Percentiles rank a stretch among this genome's conserved stretches.
Evolutionary conservation across 1,140 invertebrate species (phyloP).

Genomic region (Cyphomyrmex costatus): DNA sequence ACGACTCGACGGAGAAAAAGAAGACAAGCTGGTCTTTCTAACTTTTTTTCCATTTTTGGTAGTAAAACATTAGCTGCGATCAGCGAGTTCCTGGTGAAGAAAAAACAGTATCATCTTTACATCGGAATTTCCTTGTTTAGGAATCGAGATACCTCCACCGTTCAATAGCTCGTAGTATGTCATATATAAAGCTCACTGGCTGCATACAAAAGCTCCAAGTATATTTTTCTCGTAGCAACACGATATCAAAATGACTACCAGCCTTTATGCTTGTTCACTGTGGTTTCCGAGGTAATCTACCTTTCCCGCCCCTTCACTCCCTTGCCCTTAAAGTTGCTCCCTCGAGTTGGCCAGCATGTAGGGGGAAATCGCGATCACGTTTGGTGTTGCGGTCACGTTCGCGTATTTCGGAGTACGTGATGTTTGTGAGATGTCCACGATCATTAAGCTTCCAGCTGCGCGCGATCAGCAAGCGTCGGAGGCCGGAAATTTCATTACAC

Average conservation of each 20-base stretch:
- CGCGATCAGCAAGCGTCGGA: conserved; percentile 55
- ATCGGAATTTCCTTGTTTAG: no score
- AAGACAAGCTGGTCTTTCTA: no score
- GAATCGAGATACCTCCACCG: no score
- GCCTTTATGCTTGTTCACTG: conserved; percentile 15
- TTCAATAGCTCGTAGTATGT: no score
- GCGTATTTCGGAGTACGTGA: conserved; percentile 79
- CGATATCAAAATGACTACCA: conserved; percentile 9
- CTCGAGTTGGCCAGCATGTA: conserved; percentile 44
- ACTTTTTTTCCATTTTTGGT: no score
- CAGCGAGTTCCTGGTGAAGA: no score
- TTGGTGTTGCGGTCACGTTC: conserved; percentile 80
- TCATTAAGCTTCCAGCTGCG: conserved; percentile 76
- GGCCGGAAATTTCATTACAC: conserved; percentile 58
- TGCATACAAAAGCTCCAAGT: neutral
- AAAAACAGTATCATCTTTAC: no score
- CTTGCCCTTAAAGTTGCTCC: conserved; percentile 51
- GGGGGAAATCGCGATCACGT: conserved; percentile 62
- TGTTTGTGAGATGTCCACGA: conserved; percentile 78
- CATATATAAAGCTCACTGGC: no score
- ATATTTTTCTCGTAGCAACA: neutral
- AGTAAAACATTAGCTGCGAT: no score
- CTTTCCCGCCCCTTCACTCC: neutral
- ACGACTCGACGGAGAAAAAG: no score
- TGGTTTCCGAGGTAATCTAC: conserved; percentile 13